A percentile compares a stretch with the other conserved stretches of the same genome.
Conservation (phyloP, 2,888 invertebrate species). For the Lypha dubia region DNA sequence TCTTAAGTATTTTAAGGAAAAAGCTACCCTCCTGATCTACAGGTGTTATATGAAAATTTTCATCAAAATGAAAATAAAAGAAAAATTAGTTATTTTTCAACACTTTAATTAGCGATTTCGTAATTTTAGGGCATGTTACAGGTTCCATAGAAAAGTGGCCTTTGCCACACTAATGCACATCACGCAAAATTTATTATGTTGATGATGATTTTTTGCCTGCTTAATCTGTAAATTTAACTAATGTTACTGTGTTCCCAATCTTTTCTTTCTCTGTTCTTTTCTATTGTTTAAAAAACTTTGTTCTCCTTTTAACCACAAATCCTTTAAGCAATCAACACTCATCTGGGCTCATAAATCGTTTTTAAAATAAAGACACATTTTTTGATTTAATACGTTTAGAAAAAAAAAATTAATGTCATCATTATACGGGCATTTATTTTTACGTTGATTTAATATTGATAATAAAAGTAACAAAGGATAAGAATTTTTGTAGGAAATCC, state of each 20-base stretch:
- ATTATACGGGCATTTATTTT: conserved; percentile 32
- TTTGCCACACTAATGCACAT: too few species aligned
- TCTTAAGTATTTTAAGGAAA: too few species aligned
- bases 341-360: conserved; percentile 25
- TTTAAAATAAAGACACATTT: background rate
- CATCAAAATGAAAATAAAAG: too few species aligned
- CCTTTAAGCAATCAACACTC: conserved; percentile 17
- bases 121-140: too few species aligned
- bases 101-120: too few species aligned
- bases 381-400: conserved; percentile 54
- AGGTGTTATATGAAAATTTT: too few species aligned
- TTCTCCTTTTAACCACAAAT: conserved; percentile 8
- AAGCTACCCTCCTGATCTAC: too few species aligned
- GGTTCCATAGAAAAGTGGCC: too few species aligned
- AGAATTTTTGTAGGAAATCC: background rate
- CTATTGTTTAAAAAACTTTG: background rate
- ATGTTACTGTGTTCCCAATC: background rate
- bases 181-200: too few species aligned
- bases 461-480: conserved; percentile 46
- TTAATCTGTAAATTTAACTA: too few species aligned
- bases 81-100: too few species aligned
- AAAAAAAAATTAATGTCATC: conserved; percentile 56
- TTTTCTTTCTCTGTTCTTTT: background rate
- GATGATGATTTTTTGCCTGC: too few species aligned
- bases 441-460: conserved; percentile 49